These are phyloP conservation scores for Drosophila parvula DNA, from an alignment of 1,140 invertebrate species.

Conservation along the genomic window DNA sequence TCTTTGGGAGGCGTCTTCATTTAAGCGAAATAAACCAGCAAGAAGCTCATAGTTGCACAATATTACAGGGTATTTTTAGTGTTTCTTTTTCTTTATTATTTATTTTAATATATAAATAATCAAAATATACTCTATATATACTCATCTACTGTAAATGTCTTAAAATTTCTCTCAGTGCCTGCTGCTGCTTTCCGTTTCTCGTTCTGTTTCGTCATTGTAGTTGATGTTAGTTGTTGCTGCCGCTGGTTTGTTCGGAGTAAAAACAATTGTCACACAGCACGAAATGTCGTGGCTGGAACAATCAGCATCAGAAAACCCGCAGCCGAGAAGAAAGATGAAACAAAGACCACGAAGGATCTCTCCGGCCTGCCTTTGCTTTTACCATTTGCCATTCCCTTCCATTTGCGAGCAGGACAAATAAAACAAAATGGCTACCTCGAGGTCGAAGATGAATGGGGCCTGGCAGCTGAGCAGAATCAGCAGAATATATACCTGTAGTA, in stretches of 20 bases:
- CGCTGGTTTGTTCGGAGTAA: conserved; percentile 42
- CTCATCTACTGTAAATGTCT: no score
- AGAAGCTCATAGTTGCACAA: no score
- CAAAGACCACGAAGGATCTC: conserved; percentile 21
- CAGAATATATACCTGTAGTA: conserved; percentile 10
- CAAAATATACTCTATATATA: no score
- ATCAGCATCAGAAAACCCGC: conserved; percentile 60
- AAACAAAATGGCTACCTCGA: conserved; percentile 75
- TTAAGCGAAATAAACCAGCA: no score
- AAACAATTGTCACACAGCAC: conserved; percentile 70
- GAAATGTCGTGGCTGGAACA: conserved; percentile 69
- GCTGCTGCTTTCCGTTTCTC: conserved; percentile 22
- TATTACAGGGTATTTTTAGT: no score
- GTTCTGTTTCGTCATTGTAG: conserved; percentile 30
- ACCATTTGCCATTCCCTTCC: background rate
- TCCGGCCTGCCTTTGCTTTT: background rate
- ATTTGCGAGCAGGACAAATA: conserved; percentile 34
- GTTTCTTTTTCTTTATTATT: no score
- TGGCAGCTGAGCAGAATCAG: conserved; percentile 20
- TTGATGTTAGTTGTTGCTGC: conserved; percentile 38
- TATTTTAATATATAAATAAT: background rate
- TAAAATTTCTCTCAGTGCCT: background rate
- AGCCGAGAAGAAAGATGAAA: conserved; percentile 38
- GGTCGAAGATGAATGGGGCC: conserved; percentile 61
- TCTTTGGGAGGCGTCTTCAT: no score